Evolutionary conservation across 2,888 invertebrate species (phyloP).

Genomic region (Cerceris ruficornis): DNA sequence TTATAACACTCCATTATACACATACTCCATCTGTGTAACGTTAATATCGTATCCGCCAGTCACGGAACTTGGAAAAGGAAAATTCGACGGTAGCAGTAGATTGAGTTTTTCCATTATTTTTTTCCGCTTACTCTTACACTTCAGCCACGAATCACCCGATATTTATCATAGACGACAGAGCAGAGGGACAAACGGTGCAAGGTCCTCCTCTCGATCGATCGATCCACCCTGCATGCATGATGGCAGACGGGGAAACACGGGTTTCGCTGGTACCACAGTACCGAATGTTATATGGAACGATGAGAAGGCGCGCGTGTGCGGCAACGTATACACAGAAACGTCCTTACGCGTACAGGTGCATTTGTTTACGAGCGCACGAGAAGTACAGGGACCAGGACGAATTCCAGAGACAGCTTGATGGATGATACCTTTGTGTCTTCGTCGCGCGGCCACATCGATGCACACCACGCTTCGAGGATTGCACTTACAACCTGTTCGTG

Average conservation of each 20-base stretch:
- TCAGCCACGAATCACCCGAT: not conserved
- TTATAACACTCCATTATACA: no score
- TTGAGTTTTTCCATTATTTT: no score
- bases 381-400: slow-evolving; percentile 45
- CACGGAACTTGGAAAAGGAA: no score
- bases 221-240: slow-evolving; percentile 45
- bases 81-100: no score
- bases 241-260: slow-evolving; percentile 36
- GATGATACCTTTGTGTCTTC: slow-evolving; percentile 68
- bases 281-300: slow-evolving; percentile 26
- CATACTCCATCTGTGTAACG: no score
- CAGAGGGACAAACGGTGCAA: slow-evolving; percentile 38
- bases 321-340: not conserved
- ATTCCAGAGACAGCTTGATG: slow-evolving; percentile 66
- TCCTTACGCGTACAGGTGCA: slow-evolving; percentile 32
- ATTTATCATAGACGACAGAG: slow-evolving; percentile 8
- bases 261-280: slow-evolving; percentile 27
- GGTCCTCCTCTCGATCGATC: slow-evolving; percentile 56
- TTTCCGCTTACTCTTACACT: no score
- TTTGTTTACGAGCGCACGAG: slow-evolving; percentile 36
- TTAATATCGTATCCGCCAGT: no score
- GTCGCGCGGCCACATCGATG: slow-evolving; percentile 36
- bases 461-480: slow-evolving; percentile 21
- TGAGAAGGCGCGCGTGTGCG: slow-evolving; percentile 20
- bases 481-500: slow-evolving; percentile 16